phyloP scores from a whole-genome alignment of 23 tunicate genomes.

The Aplidium turbinatum region DNA sequence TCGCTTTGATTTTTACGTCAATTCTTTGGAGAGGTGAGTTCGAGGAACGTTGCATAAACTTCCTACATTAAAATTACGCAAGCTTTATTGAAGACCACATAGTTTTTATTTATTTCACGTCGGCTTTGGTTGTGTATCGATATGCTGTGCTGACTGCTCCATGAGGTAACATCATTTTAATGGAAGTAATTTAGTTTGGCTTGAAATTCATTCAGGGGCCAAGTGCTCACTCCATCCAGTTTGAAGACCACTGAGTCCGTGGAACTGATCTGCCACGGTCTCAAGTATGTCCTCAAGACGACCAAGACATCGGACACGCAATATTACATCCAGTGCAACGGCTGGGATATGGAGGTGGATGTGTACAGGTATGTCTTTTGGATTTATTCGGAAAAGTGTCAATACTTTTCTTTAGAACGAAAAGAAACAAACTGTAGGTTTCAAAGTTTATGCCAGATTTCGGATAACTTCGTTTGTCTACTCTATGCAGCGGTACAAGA shows the following conservation, averaged over 20 bases:
- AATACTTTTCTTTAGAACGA: not conserved
- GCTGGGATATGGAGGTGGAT: constrained; percentile 87
- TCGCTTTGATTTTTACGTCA: constrained; percentile 67
- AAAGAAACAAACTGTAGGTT: too few species aligned
- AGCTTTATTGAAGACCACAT: too few species aligned
- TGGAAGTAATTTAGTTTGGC: not conserved
- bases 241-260: constrained; percentile 69
- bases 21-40: constrained; percentile 82
- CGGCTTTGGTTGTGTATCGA: not conserved
- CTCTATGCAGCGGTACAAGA: too few species aligned
- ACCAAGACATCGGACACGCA: constrained; percentile 79
- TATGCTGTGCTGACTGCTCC: not conserved
- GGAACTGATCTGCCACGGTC: constrained; percentile 67
- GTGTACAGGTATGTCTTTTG: constrained; percentile 65
- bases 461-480: too few species aligned
- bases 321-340: constrained; percentile 76
- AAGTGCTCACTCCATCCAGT: constrained; percentile 72
- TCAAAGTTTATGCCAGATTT: too few species aligned
- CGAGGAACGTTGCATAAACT: too few species aligned
- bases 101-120: not conserved
- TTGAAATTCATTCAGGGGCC: constrained; percentile 58
- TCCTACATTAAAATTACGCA: too few species aligned
- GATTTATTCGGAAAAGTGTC: not conserved
- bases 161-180: not conserved
- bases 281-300: constrained; percentile 71